Conservation (phyloP, 2,797 vertebrate genomes). For the Aselliscus stoliczkanus region DNA sequence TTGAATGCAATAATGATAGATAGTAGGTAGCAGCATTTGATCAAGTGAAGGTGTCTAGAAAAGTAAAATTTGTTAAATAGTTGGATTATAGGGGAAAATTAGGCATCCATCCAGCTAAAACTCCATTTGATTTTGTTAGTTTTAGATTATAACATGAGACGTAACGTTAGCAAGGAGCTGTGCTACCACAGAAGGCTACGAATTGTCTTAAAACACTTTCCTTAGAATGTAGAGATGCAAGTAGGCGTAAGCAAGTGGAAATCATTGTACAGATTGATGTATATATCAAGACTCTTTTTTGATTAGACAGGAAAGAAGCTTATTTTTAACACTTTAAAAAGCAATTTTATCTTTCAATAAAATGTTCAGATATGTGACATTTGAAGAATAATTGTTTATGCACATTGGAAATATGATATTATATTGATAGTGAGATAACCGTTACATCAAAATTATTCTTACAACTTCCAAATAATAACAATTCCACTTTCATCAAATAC, state of each 20-base stretch:
- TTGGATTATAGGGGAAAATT: background rate
- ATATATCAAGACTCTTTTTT: background rate
- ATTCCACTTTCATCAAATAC: background rate
- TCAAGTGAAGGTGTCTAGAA: background rate
- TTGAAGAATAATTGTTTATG: background rate
- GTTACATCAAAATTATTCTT: conserved; percentile 24
- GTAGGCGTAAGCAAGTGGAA: background rate
- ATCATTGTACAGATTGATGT: background rate
- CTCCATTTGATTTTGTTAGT: background rate
- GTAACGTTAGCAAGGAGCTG: background rate
- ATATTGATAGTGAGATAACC: background rate
- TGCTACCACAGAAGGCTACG: background rate
- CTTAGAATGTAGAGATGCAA: background rate
- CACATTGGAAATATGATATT: background rate
- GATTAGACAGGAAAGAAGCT: background rate
- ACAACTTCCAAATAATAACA: background rate
- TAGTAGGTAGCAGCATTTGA: background rate
- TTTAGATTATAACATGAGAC: background rate
- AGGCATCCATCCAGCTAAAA: background rate
- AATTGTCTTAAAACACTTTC: background rate
- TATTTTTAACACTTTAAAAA: background rate
- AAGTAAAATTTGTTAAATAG: background rate
- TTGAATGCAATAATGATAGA: background rate
- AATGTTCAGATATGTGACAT: background rate
- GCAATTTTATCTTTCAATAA: background rate